Evolutionary conservation across 2,797 vertebrate genomes (phyloP), one percentile per base, ranked within the genome.

Genomic region (Macropodus opercularis): DNA sequence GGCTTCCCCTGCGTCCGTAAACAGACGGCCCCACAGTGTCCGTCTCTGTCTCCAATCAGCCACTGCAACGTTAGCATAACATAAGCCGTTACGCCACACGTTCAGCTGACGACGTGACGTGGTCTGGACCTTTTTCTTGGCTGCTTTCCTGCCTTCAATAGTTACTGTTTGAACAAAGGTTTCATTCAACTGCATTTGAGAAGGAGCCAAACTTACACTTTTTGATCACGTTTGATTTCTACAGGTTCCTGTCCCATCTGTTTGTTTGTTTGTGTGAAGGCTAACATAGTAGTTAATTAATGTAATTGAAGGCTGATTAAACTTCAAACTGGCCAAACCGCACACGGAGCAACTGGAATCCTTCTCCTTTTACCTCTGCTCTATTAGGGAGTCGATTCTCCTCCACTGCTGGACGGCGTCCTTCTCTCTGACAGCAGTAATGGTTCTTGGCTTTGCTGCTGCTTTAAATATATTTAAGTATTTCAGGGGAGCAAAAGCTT

Each of bases 41-140:
- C 91, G 78, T 98, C 96, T 57, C 92, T 75, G 83, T 98, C 97
- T 0, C 97, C 96, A 66, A 98, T 99, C 75, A 99, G 92, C 94
- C 98, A 99, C 97, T 99, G 86, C 57, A 64, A 62, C 10, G 29
- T 75, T n/a, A 54, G 51, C 32, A 22, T 17, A 9, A 26, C 23
- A 29, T 14, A 11, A 4, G 15, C 15, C 41, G 22, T 14, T 1
- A 26, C 22, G 35, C 13, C 10, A 65, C n/a, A 23, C 27, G 5
- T 35, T 11, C 5, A 54, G 32, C 24, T 35, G 14, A 8, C 5
- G 2, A 34, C 23, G 32, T 1, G 3, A 38, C 11, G 26, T 21
- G n/a, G 13, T 14, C 63, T 67, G 62, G 26, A 46, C 55, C 39
- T 41, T 64, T 23, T 27, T 49, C 41, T 64, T 49, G 40, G 41